Evolutionary conservation across 2,113 vertebrate species (phyloP), one percentile per base, ranked within the genome.

Genomic region (Mus musculus): DNA sequence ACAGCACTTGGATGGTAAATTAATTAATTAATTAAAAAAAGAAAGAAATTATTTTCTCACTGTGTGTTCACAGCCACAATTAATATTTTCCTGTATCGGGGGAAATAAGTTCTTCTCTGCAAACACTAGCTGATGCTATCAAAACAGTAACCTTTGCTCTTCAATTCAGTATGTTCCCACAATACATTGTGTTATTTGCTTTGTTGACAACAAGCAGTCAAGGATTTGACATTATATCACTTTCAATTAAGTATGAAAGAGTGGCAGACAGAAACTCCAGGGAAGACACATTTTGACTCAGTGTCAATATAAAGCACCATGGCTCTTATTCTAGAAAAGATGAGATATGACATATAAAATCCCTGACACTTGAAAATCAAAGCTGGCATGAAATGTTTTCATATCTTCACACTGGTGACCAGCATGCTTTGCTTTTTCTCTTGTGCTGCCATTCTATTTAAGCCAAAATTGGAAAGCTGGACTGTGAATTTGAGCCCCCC

Each of bases 211-310:
- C 59, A 98, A 97, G 96, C 90, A 78, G 65, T 95, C 96, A 97
- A 92, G 89, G 67, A 97, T 97, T 84, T 98, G 97, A 98, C 96
- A 96, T 97, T 96, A 96, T 96, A 97, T 98, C 97, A 97, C 95
- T 98, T 98, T 98, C 97, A 98, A 97, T 98, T 98, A 98, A 87
- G 24, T 90, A 39, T 91, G 90, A 97, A 95, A 96, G 95, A 98
- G 63, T 71, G 89, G 85, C 90, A 98, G 93, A 91, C 89, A 96
- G 94, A 97, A 98, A 78, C 96, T 98, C 95, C 92, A 89, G 94
- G 97, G 95, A 98, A 97, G 78, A 98, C 14, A 10, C 14, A 95
- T 97, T 98, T 98, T 0, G 0, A 96, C 95, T 97, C 97, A 89
- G 97, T 96, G 73, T 17, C 89, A 84, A 49, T 95, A 95, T 97